Base-by-base conservation (phyloP, 2,888 invertebrate species). In the Resseliella maxima region DNA sequence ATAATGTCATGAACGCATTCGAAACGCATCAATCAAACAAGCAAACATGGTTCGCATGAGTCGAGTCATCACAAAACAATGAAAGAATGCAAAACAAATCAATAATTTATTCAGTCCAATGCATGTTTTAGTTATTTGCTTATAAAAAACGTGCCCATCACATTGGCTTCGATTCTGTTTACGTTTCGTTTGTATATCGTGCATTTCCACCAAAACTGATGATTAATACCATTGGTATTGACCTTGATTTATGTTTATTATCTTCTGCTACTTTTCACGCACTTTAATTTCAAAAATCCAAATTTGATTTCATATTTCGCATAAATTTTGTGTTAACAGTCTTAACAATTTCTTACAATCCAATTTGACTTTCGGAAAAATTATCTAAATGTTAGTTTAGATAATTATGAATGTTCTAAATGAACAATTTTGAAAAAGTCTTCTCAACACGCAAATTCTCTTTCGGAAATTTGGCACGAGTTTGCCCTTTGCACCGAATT, bases 1-100 rank as follows among this genome's bases (percentile, higher is more conserved):
- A 59, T 59, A n/a, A 59, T 59, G 59, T 59, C 59, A 59, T 24
- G 59, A 59, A 59, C 59, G 59, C 59, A 59, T 59, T 59, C 12
- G 59, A 2, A 59, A 59, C 27, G 59, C 27, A 59, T 59, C 59
- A 27, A 59, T 59, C 50, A 50, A 50, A 3, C 50, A 21, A 8
- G 27, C 27, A 27, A 27, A 18, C 5, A 6, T 50, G 50, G 12
- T 41, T 8, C n/a, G 41, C 50, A 59, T 2, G 15, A 12, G 6
- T n/a, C 27, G 27, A 18, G 2, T 50, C 50, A 21, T 21, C 12
- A 50, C 50, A 50, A 18, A 59, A 59, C 59, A 59, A 59, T 59
- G 59, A 5, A 59, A 59, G 27, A 59, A 59, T 59, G 24, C 59
- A 59, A 24, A 59, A 27, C 24, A 59, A 59, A 2, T 12, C 3